Percentiles rank a stretch among this genome's conserved stretches.
phyloP scores from a whole-genome alignment of 2,797 vertebrate genomes.

The Florisuga fusca region DNA sequence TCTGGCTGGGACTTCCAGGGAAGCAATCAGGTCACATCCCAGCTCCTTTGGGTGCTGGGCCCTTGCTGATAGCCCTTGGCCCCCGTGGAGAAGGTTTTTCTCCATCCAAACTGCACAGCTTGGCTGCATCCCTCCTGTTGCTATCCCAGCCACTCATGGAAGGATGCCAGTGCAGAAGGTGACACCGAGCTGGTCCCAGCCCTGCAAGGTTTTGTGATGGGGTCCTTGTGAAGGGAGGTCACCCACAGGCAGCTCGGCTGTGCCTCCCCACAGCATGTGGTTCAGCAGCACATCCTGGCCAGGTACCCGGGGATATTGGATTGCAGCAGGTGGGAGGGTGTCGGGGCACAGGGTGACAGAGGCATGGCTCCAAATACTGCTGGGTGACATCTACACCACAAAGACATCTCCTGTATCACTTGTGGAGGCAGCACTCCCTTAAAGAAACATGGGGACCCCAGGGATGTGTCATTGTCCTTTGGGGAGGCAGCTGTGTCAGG shows the following conservation, averaged over 20 bases:
- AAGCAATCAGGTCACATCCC: background rate
- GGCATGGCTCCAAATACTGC: background rate
- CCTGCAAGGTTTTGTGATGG: background rate
- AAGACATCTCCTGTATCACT: background rate
- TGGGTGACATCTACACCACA: background rate
- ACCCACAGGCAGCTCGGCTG: rapidly evolving
- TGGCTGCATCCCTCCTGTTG: rapidly evolving
- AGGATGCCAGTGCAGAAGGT: rapidly evolving
- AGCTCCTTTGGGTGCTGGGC: background rate
- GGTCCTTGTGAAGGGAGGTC: background rate
- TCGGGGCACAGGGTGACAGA: background rate
- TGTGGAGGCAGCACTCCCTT: rapidly evolving
- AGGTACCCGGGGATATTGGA: background rate
- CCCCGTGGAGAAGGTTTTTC: background rate
- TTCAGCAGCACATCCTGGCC: background rate
- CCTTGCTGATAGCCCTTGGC: rapidly evolving
- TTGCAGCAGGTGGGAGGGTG: background rate
- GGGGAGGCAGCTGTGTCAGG: background rate
- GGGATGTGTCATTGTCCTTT: rapidly evolving
- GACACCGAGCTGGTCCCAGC: background rate
- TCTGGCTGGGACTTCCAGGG: background rate
- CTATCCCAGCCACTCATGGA: rapidly evolving
- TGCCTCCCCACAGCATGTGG: background rate
- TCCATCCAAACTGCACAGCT: background rate
- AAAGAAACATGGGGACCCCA: rapidly evolving